Evolutionary conservation across 2,888 invertebrate genomes (phyloP), one percentile per base, ranked within the genome.

Genomic region (Anoplius nigerrimus): DNA sequence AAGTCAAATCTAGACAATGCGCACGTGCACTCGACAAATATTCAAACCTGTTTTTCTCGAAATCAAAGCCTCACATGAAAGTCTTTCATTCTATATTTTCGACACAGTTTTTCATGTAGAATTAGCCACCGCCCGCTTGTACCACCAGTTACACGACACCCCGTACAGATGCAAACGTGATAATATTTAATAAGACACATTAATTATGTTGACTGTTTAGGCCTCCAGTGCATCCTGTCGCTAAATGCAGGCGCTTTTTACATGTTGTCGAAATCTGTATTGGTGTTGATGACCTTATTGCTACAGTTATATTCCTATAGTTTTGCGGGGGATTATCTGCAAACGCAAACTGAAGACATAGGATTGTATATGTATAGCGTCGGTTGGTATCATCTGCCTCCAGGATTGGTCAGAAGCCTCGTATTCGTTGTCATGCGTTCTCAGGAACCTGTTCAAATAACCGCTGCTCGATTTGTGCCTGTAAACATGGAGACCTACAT

Each of bases 401-500:
- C 13, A 22, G 51, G 22, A 11, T 24, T 53, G 34, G 2, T 22
- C 3, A 59, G 21, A 24, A 20, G 64, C 13, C 5, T 68, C 16
- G 13, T 21, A 8, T 65, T 68, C n/a, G 42, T 68, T 15, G 27
- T 56, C 20, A 43, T 45, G 51, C 45, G 59, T 11, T 53, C 68
- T 13, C 59, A 59, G 15, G 4, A 24, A 2, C 68, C 60, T 15
- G 60, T 64, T 27, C 3, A 53, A 48, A 27, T 68, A 27, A 55
- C 6, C 13, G 60, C 52, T 0, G 55, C 24, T 21, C 42, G 55
- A 34, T 69, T 65, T 22, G 54, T 52, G 6, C 42, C 20, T 18
- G 27, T 65, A 1, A 24, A 69, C 42, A 21, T 69, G 34, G 45
- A 65, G 16, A 65, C 46, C 21, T 69, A 56, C 11, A 69, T 45